phyloP scores from a whole-genome alignment of 2,113 vertebrate species.

The Calonectris borealis region DNA sequence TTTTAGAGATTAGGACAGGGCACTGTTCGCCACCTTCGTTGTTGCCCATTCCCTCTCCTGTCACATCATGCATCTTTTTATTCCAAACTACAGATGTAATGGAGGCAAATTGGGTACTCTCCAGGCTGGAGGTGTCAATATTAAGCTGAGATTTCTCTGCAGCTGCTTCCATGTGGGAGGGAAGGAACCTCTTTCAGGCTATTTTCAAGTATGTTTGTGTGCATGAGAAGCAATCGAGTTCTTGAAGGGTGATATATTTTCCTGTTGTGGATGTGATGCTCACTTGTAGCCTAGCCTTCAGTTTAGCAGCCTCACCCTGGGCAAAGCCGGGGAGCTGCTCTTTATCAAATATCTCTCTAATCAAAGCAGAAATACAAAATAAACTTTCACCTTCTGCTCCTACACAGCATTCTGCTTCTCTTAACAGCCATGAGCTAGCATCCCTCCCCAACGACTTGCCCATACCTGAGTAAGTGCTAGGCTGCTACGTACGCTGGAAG shows the following conservation, averaged over 20 bases:
- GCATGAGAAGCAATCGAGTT: neutral
- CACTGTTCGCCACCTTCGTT: neutral
- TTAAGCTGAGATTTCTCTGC: slow-evolving; percentile 15
- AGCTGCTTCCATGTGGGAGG: slow-evolving; percentile 37
- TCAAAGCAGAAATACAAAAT: neutral
- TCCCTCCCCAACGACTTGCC: neutral
- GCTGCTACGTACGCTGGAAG: neutral
- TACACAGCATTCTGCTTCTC: neutral
- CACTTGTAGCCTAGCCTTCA: neutral
- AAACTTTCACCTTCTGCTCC: neutral
- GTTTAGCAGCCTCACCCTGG: neutral
- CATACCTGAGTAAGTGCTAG: neutral
- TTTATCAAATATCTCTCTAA: neutral
- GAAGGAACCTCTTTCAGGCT: slow-evolving; percentile 1
- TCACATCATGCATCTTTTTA: neutral
- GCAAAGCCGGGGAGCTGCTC: neutral
- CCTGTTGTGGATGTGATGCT: slow-evolving; percentile 23
- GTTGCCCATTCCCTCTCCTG: neutral
- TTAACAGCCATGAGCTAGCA: neutral
- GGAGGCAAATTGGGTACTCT: neutral
- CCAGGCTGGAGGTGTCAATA: slow-evolving; percentile 12
- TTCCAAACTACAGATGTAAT: neutral
- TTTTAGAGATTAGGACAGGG: neutral
- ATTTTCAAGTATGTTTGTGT: neutral
- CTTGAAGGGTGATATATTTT: neutral